Base-by-base conservation (phyloP, 1,140 invertebrate genomes). In the Ips typographus region DNA sequence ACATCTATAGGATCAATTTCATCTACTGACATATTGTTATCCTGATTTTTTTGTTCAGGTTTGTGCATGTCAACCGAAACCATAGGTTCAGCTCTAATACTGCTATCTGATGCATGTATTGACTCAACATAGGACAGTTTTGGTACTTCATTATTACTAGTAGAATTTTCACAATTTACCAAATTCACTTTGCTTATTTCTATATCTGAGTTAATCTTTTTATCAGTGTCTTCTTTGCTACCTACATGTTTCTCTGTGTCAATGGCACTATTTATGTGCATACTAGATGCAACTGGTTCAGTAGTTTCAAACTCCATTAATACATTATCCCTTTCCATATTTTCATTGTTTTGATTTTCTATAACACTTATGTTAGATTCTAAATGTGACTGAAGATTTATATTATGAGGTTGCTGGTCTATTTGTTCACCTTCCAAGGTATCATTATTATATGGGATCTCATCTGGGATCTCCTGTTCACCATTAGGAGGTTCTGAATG, bases 291-390 rank as follows among this genome's bases (percentile, higher is more conserved):
- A 40, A 1, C 4, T 38, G 3, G 37, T 4, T 65, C 65, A 55
- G 38, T 22, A 52, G 37, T 63, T 64, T 64, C 52, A 63, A 40
- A 38, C 56, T 65, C 68, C 62, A 70, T 70, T 43, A 70, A 53
- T 61, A 63, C 66, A 65, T 41, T 65, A 57, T 66, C 62, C n/a
- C 61, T 42, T 58, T 72, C 71, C 22, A 67, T 42, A 53, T 69
- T 69, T 65, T 70, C 62, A 65, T 60, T 65, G 55, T 71, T 61
- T 22, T 67, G 59, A 60, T 69, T 69, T 65, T 70, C 62, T 55
- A 60, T 66, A 51, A 66, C 37, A 56, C 62, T 72, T 39, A 64
- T 57, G 37, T 70, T 70, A 2, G 61, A 64, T 22, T 57, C 68
- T 51, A 70, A 58, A 59, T 70, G 68, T 39, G 68, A 57, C 40